Conservation (phyloP, 2,888 invertebrate species). For the Macaria notata region DNA sequence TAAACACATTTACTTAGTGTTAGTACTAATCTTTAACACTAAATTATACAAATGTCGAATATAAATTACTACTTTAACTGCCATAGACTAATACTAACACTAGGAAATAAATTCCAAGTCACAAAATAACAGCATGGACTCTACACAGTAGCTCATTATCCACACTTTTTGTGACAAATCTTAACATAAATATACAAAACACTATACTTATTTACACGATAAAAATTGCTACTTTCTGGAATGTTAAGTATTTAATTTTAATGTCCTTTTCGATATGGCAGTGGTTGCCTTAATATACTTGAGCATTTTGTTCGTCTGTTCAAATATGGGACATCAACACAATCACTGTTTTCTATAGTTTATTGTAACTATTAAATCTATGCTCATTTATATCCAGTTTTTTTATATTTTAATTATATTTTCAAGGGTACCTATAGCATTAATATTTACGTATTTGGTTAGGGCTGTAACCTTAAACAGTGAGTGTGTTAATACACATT, state of each 20-base stretch:
- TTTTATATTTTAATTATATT: background rate
- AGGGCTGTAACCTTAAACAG: slow-evolving; percentile 73
- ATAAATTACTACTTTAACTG: slow-evolving; percentile 36
- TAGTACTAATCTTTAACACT: slow-evolving; percentile 44
- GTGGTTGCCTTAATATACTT: slow-evolving; percentile 74
- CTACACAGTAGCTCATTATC: background rate
- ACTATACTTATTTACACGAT: slow-evolving; percentile 34
- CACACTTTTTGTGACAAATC: slow-evolving; percentile 15
- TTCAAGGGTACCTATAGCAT: slow-evolving; percentile 8
- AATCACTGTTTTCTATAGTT: slow-evolving; percentile 68
- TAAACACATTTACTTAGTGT: slow-evolving; percentile 41
- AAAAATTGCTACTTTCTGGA: slow-evolving; percentile 53
- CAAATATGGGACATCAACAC: slow-evolving; percentile 74
- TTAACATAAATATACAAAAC: slow-evolving; percentile 54
- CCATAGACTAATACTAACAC: slow-evolving; percentile 53
- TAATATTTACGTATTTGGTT: slow-evolving; percentile 59
- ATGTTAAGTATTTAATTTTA: slow-evolving; percentile 41
- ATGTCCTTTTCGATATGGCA: slow-evolving; percentile 66
- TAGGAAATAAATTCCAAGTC: slow-evolving; percentile 35
- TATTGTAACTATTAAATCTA: slow-evolving; percentile 10
- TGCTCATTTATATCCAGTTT: background rate
- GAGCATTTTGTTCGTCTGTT: slow-evolving; percentile 74
- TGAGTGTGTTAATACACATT: slow-evolving; percentile 80
- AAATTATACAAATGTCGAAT: slow-evolving; percentile 32
- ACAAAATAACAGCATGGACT: slow-evolving; percentile 54